Percentiles rank a stretch among this genome's conserved stretches.
phyloP scores from a whole-genome alignment of 1,140 invertebrate species.

The Plectrocnemia conspersa region DNA sequence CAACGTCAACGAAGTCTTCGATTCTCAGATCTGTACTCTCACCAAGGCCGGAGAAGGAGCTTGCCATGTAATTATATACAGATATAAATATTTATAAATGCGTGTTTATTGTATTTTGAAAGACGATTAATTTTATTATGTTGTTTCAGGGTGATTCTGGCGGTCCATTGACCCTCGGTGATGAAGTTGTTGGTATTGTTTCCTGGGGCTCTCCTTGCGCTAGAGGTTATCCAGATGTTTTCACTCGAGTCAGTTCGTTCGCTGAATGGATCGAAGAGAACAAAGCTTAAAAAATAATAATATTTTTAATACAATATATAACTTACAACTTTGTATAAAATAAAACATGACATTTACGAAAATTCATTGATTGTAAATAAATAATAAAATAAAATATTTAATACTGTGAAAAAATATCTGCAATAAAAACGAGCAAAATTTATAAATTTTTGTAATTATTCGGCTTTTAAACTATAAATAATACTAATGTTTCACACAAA shows the following conservation, averaged over 20 bases:
- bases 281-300: not conserved
- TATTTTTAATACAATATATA: not conserved
- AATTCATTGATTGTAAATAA: not conserved
- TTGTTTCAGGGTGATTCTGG: constrained; percentile 56
- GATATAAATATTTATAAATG: no score
- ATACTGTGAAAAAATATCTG: not conserved
- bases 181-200: constrained; percentile 57
- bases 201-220: constrained; percentile 63
- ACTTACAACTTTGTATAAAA: not conserved
- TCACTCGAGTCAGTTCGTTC: constrained; percentile 51
- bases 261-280: constrained; percentile 47
- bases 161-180: constrained; percentile 48
- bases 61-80: constrained; percentile 51
- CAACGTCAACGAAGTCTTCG: constrained; percentile 35
- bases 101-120: not conserved
- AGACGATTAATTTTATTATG: not conserved
- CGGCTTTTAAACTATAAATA: not conserved
- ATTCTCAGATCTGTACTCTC: constrained; percentile 54
- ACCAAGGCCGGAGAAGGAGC: constrained; percentile 53
- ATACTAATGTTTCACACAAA: no score
- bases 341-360: not conserved
- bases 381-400: not conserved
- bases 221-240: constrained; percentile 59
- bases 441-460: not conserved
- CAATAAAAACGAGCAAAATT: not conserved